Evolutionary conservation across 2,888 invertebrate genomes (phyloP).

Genomic region (Eueremaeus valkanovi): DNA sequence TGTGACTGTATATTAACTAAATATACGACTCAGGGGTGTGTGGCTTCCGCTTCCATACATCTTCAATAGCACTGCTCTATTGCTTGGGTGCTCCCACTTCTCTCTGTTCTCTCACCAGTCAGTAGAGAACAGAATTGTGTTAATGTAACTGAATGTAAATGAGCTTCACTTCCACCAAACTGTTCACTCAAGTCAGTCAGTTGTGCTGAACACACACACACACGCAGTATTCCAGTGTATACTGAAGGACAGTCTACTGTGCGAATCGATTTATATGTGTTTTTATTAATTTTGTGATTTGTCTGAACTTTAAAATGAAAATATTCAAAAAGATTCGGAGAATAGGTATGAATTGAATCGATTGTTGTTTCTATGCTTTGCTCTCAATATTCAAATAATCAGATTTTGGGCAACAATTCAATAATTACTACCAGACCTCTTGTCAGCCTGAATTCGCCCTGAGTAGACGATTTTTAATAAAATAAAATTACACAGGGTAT

Average conservation of each 20-base stretch:
- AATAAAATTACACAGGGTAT: no score
- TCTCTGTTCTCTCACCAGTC: background rate
- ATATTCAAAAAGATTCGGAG: constrained; percentile 19
- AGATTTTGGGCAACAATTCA: no score
- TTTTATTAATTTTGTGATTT: constrained; percentile 26
- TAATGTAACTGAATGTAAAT: background rate
- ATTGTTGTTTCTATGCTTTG: background rate
- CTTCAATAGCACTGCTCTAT: constrained; percentile 27
- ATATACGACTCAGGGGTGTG: constrained; percentile 22
- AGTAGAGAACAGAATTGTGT: background rate
- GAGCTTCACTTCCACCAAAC: background rate
- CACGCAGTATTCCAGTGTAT: background rate
- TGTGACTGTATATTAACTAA: constrained; percentile 8
- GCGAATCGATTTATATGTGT: no score
- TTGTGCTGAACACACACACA: background rate
- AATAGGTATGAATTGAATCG: background rate
- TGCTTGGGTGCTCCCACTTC: constrained; percentile 29
- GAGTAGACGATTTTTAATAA: no score
- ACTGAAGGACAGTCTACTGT: background rate
- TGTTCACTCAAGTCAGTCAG: background rate
- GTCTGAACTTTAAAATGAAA: background rate
- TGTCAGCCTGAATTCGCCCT: no score
- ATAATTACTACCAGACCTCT: no score
- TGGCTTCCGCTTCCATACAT: constrained; percentile 20
- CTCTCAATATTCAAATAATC: background rate